Evolutionary conservation across 2,888 invertebrate species (phyloP).

Genomic region (Drosophila leonis): DNA sequence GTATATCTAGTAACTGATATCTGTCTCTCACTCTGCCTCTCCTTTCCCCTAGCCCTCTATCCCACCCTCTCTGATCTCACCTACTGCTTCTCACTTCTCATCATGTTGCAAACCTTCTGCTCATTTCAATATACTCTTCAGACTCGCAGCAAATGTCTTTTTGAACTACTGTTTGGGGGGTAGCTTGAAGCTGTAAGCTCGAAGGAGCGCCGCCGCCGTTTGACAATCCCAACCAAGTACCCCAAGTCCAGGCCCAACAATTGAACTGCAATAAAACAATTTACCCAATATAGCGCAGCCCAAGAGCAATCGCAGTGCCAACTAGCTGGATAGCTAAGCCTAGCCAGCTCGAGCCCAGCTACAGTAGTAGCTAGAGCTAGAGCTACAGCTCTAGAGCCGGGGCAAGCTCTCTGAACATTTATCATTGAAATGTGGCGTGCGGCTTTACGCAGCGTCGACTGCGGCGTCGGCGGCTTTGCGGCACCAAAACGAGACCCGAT

Average conservation of each 20-base stretch:
- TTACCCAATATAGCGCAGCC: conserved; percentile 82
- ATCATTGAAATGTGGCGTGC: conserved; percentile 83
- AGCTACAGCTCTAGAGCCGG: neutral
- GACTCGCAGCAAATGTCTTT: conserved; percentile 20
- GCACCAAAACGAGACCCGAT: conserved; percentile 81
- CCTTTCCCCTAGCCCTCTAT: neutral
- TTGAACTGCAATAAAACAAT: conserved; percentile 84
- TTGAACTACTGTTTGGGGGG: conserved; percentile 53
- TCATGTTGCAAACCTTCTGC: neutral
- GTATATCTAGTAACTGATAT: too few relatives aligned
- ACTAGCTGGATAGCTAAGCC: conserved; percentile 11
- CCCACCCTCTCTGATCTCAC: neutral
- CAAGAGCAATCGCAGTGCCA: conserved; percentile 75
- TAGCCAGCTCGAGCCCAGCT: conserved; percentile 13
- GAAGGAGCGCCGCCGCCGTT: conserved; percentile 79
- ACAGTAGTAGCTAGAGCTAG: neutral
- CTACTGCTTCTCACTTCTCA: neutral
- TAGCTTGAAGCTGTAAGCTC: conserved; percentile 76
- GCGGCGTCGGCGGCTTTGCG: conserved; percentile 72
- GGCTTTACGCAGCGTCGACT: conserved; percentile 63
- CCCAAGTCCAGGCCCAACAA: conserved; percentile 71
- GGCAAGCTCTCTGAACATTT: conserved; percentile 72
- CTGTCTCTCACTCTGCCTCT: neutral
- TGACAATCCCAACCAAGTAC: conserved; percentile 73
- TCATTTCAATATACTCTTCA: neutral